These are phyloP conservation scores for Caenorhabditis sp. DNA, from an alignment of 2,888 invertebrate genomes.

Conservation along the genomic window DNA sequence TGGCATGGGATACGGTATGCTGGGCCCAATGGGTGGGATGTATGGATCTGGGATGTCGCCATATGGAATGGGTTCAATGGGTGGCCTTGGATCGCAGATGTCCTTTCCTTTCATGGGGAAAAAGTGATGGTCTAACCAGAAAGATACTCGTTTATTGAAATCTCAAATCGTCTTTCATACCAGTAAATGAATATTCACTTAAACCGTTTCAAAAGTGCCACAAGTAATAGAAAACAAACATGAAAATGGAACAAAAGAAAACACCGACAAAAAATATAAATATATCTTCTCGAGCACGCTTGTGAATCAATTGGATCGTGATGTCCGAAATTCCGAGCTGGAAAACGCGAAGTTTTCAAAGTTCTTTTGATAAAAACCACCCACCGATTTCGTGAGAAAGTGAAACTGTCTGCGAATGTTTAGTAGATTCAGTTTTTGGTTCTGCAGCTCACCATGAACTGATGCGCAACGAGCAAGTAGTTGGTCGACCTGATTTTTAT, in stretches of 20 bases:
- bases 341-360: neutral
- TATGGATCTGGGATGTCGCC: slow-evolving; percentile 60
- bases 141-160: slow-evolving; percentile 12
- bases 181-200: neutral
- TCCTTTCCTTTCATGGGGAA: slow-evolving; percentile 60
- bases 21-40: slow-evolving; percentile 52
- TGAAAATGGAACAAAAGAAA: slow-evolving; percentile 41
- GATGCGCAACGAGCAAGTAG: slow-evolving; percentile 40
- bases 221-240: slow-evolving; percentile 55
- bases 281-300: slow-evolving; percentile 52
- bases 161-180: slow-evolving; percentile 32
- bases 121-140: slow-evolving; percentile 18
- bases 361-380: neutral
- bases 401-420: slow-evolving; percentile 36
- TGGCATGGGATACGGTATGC: slow-evolving; percentile 56
- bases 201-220: slow-evolving; percentile 28
- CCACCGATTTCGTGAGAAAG: slow-evolving; percentile 49
- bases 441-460: slow-evolving; percentile 34
- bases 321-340: slow-evolving; percentile 53
- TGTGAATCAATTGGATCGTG: slow-evolving; percentile 51
- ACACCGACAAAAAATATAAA: slow-evolving; percentile 31
- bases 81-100: slow-evolving; percentile 52
- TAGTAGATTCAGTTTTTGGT: slow-evolving; percentile 36
- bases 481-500: slow-evolving; percentile 59
- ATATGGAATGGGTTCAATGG: slow-evolving; percentile 55